Percentiles rank a stretch among this genome's conserved stretches.
phyloP scores from a whole-genome alignment of 2,797 vertebrate genomes.

The Bucorvus abyssinicus region DNA sequence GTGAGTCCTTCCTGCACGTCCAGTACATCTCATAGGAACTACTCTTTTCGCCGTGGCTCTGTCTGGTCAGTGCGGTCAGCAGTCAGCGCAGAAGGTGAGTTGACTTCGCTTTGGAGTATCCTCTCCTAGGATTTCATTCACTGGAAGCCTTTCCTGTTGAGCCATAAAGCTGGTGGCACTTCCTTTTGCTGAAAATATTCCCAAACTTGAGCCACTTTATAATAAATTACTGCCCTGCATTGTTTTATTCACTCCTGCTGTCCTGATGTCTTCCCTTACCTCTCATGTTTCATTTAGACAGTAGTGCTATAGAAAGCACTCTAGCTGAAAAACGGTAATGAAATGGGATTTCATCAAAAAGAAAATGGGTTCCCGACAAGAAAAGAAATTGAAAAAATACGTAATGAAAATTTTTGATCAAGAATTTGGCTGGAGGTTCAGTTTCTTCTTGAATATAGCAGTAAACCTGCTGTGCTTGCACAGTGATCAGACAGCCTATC shows the following conservation, averaged over 20 bases:
- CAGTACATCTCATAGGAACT: constrained; percentile 97
- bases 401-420: neutral
- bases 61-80: constrained; percentile 95
- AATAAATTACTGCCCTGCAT: neutral
- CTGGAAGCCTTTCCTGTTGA: neutral
- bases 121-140: neutral
- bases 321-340: neutral
- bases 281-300: neutral
- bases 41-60: constrained; percentile 94
- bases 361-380: neutral
- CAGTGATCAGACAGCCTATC: neutral
- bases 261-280: neutral
- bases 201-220: neutral
- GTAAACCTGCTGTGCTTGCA: neutral
- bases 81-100: constrained; percentile 92
- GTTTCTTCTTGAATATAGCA: neutral
- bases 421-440: neutral
- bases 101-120: neutral
- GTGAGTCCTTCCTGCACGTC: constrained; percentile 97
- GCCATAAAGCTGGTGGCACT: neutral
- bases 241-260: neutral
- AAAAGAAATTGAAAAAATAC: neutral
- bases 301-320: neutral
- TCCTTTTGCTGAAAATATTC: neutral
- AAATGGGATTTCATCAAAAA: neutral